Evolutionary conservation across 2,113 vertebrate species (phyloP).

Genomic region (Oreochromis spilurus): DNA sequence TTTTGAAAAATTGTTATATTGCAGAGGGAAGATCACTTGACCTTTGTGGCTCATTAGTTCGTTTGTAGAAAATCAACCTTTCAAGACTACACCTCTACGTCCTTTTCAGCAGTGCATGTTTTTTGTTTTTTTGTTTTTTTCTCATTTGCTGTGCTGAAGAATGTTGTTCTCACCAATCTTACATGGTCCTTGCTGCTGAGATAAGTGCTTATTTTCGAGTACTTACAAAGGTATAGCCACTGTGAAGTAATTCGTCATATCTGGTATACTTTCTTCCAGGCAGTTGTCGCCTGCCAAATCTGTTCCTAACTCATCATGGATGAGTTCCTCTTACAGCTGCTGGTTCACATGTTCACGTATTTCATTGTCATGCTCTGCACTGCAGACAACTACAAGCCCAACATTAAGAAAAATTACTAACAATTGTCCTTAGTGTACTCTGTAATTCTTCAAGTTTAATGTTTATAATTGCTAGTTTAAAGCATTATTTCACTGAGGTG

Average conservation of each 20-base stretch:
- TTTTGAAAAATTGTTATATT: background rate
- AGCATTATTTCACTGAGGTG: background rate
- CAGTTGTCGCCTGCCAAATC: conserved; percentile 26
- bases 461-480: background rate
- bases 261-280: conserved; percentile 18
- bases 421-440: background rate
- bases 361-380: conserved; percentile 14
- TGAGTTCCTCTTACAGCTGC: conserved; percentile 10
- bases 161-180: background rate
- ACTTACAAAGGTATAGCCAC: background rate
- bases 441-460: background rate
- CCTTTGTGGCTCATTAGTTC: background rate
- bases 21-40: background rate
- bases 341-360: conserved; percentile 6
- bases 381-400: background rate
- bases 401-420: background rate
- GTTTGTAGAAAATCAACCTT: background rate
- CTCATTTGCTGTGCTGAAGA: background rate
- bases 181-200: background rate
- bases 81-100: background rate
- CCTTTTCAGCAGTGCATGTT: background rate
- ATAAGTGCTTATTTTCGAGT: background rate
- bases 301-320: background rate
- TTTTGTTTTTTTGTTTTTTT: background rate
- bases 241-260: background rate